Conservation (phyloP, 2,888 invertebrate species). For the Synanthedon formicaeformis region DNA sequence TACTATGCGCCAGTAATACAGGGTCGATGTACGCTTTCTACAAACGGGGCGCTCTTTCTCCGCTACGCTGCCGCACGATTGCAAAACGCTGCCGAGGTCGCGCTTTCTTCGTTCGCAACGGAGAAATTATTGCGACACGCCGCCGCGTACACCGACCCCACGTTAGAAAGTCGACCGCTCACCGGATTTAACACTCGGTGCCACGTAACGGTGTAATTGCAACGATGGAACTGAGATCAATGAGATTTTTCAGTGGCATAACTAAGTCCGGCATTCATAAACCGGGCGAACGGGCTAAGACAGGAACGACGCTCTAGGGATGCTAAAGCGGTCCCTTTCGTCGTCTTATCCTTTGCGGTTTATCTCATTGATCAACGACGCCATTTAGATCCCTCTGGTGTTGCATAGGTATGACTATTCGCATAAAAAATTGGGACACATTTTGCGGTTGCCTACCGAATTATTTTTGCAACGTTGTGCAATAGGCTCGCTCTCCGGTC, state of each 20-base stretch:
- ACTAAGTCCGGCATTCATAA: too few species aligned
- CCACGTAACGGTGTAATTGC: constrained; percentile 67
- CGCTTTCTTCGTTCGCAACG: constrained; percentile 69
- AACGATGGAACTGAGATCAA: constrained; percentile 56
- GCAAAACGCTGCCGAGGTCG: constrained; percentile 67
- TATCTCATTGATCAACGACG: too few species aligned
- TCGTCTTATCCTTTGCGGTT: too few species aligned
- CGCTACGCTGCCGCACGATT: constrained; percentile 38
- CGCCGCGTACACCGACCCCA: constrained; percentile 65
- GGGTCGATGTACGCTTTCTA: constrained; percentile 58
- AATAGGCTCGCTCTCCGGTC: constrained; percentile 43
- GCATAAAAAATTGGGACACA: constrained; percentile 26
- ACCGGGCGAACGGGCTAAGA: too few species aligned
- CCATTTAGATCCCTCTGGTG: too few species aligned
- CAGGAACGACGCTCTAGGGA: too few species aligned
- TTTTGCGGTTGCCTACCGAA: constrained; percentile 60
- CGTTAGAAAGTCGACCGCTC: constrained; percentile 69
- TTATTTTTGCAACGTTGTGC: constrained; percentile 65
- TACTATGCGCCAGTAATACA: constrained; percentile 8
- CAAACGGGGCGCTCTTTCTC: constrained; percentile 36
- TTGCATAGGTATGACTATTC: too few species aligned
- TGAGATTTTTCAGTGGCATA: constrained; percentile 26
- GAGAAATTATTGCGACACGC: constrained; percentile 70
- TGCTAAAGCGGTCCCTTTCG: too few species aligned
- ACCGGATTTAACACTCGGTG: constrained; percentile 59